Evolutionary conservation across 1,140 invertebrate genomes (phyloP), one percentile per base, ranked within the genome.

Genomic region (Cyphomyrmex costatus): DNA sequence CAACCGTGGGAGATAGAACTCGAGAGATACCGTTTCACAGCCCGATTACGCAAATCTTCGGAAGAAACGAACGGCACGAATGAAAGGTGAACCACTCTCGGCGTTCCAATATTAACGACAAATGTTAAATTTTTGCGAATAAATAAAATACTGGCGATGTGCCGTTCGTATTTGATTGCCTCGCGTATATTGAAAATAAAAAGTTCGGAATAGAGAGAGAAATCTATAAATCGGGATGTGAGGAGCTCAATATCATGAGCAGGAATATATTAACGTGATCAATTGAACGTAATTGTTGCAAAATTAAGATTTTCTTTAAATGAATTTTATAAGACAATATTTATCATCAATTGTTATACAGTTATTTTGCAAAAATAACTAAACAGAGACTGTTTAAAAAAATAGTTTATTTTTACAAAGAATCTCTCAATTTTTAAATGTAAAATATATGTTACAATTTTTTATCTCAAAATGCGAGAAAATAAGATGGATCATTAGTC

Each of bases 1-100:
- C 53, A 36, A 73, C 24, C 79, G 79, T 83, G 79, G 68, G 79
- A 83, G 68, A 73, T 79, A 58, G 63, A 63, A 70, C 21, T 33
- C 79, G 79, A 49, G 79, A 73, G 46, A 83, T 73, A 27, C 79
- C 53, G 24, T 82, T 49, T 82, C 53, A 30, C 49, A 58, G 36
- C 3, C 53, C 68, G 85, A 85, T 86, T 60, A 61, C 56, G 51
- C 65, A 73, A 73, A 74, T 74, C 66, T 85, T 66, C 46, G 16
- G 10, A n/a, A 30, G 27, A 33, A 56, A 70, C 19, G 16, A 82
- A 60, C 36, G 24, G 36, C n/a, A 56, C 76, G 33, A 61, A 60
- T 36, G 78, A 80, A 70, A 80, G 24, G 19, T 30, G 53, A 46
- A 14, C 10, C 51, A 33, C 49, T 71, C 51, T 2, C 36, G 36